Conservation (phyloP, 1,140 invertebrate genomes). For the Lanistes nyassanus region DNA sequence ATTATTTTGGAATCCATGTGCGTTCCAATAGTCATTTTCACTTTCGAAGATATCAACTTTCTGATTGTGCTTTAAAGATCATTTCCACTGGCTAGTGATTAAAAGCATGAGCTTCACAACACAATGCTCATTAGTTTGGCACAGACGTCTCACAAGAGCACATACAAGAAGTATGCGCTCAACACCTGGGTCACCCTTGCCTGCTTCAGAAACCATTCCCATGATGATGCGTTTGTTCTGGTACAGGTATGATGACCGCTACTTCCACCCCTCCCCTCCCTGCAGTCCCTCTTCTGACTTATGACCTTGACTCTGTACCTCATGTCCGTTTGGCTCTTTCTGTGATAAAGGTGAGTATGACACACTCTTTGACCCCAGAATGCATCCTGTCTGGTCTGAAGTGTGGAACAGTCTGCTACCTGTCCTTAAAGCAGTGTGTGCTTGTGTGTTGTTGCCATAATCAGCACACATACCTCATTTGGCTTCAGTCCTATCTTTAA, state of each 20-base stretch:
- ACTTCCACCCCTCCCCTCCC: constrained; percentile 16
- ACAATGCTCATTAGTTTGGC: background rate
- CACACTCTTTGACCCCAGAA: background rate
- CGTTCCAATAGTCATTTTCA: too few relatives aligned
- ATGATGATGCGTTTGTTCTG: too few relatives aligned
- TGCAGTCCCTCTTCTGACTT: constrained; percentile 8
- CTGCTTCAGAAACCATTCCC: background rate
- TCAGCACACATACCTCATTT: background rate
- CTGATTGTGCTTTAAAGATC: background rate
- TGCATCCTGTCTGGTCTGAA: background rate
- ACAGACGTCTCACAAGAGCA: background rate
- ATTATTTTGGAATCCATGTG: too few relatives aligned
- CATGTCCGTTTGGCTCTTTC: background rate
- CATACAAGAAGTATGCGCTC: background rate
- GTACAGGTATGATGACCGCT: constrained; percentile 13
- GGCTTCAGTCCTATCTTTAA: background rate
- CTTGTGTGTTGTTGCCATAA: background rate
- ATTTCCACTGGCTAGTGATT: background rate
- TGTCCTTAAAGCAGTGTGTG: background rate
- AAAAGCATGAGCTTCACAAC: background rate
- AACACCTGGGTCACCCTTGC: constrained; percentile 23
- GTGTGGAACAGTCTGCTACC: background rate
- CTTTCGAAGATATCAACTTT: too few relatives aligned
- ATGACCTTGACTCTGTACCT: constrained; percentile 13
- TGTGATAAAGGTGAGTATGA: constrained; percentile 20